Percentiles rank a stretch among this genome's conserved stretches.
These are phyloP conservation scores for Bombus cullumanus DNA, from an alignment of 1,140 invertebrate genomes.

Conservation along the genomic window DNA sequence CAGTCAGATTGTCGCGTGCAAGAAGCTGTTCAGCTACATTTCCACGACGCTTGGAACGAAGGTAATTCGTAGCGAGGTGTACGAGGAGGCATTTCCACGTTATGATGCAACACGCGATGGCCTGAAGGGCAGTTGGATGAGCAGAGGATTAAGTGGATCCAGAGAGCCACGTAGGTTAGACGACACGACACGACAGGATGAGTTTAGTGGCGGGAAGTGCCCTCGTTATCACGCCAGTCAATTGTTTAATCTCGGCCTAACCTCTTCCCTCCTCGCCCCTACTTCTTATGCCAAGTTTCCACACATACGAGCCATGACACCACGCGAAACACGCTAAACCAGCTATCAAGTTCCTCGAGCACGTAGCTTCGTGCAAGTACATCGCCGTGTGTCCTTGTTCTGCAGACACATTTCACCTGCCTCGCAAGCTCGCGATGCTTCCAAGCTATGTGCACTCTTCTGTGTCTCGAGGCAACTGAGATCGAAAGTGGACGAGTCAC, in stretches of 20 bases:
- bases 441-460: neutral
- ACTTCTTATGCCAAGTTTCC: slow-evolving; percentile 25
- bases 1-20: neutral
- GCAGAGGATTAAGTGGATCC: slow-evolving; percentile 54
- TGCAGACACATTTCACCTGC: slow-evolving; percentile 13
- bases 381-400: slow-evolving; percentile 10
- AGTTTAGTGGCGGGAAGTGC: slow-evolving; percentile 76
- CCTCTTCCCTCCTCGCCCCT: slow-evolving; percentile 30
- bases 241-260: slow-evolving; percentile 73
- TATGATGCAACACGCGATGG: slow-evolving; percentile 33
- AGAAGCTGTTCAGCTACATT: neutral
- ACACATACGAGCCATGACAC: slow-evolving; percentile 54
- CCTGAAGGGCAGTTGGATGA: slow-evolving; percentile 64
- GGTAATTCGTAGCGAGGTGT: neutral
- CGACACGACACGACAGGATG: slow-evolving; percentile 71
- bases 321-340: slow-evolving; percentile 65
- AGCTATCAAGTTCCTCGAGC: slow-evolving; percentile 60
- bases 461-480: neutral
- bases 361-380: slow-evolving; percentile 49
- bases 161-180: slow-evolving; percentile 47
- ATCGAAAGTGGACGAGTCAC: neutral
- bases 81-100: neutral
- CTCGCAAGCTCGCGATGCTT: neutral
- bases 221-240: slow-evolving; percentile 78
- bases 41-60: neutral